These are phyloP conservation scores for Eupithecia subfuscata DNA, from an alignment of 2,888 invertebrate species.

Conservation along the genomic window DNA sequence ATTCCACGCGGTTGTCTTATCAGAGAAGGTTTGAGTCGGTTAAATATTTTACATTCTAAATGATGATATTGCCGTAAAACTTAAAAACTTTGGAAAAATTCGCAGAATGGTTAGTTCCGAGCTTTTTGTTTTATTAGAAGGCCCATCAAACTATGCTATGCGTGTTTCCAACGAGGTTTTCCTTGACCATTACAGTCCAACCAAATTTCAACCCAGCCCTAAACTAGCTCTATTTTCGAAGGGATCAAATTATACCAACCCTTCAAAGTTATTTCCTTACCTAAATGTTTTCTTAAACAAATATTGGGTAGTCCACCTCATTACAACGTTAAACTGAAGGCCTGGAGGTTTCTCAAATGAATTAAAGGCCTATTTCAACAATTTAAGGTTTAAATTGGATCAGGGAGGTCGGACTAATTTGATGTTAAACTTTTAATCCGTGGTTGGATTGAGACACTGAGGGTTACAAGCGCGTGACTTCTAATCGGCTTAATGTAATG, in stretches of 20 bases:
- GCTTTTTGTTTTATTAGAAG: neutral
- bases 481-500: neutral
- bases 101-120: neutral
- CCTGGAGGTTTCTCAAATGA: conserved; percentile 5
- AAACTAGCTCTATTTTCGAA: neutral
- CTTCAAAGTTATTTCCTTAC: conserved; percentile 14
- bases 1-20: no score
- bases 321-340: neutral
- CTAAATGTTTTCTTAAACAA: conserved; percentile 18
- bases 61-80: no score
- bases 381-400: conserved; percentile 16
- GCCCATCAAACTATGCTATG: neutral
- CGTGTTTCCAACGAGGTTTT: neutral
- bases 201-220: conserved; percentile 2
- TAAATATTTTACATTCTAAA: no score
- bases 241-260: conserved; percentile 9
- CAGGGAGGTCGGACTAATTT: conserved; percentile 10
- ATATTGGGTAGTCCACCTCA: conserved; percentile 14
- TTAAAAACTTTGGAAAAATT: no score
- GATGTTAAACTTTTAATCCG: conserved; percentile 30
- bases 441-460: neutral
- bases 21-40: no score
- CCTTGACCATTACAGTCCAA: conserved; percentile 7
- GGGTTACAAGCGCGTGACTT: neutral
- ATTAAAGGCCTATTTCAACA: conserved; percentile 21